Evolutionary conservation across 2,888 invertebrate species (phyloP), one percentile per base, ranked within the genome.

Genomic region (Parapristionchus giblindavisi): DNA sequence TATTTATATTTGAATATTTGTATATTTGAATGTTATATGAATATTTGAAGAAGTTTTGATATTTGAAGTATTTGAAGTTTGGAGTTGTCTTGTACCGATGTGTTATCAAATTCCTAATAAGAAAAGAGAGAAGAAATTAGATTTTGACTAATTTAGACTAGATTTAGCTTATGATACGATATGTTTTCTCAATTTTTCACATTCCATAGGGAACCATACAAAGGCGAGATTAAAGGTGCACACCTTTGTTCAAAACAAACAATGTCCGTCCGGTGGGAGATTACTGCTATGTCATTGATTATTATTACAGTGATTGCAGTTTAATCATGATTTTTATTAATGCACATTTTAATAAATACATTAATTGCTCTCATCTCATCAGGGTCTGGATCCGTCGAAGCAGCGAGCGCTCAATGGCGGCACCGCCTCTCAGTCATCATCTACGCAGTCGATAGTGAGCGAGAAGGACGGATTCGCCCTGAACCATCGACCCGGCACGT

Each of bases 301-400:
- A 2, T 2, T 11, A 54, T 27, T 1, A 11, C 1, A n/a, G 11
- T 8, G 29, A 27, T 21, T 36, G 38, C 2, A 29, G 32, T 17
- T 61, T 38, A 61, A 6, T 61, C 2, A 8, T 38, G 11, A 21
- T 24, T 36, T 24, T n/a, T 36, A 5, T 5, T 32, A 3, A 3
- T 3, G 34, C 0, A 17, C 29, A 27, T 29, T 8, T 14, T 24
- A 54, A 24, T 14, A 54, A 27, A 27, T 4, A 60, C 32, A 32
- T 60, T 32, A 14, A 8, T 32, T 60, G 8, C n/a, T 8, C 34
- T 17, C 14, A 56, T 60, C 34, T 60, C 54, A 76, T 38, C 92
- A 92, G 74, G 92, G 93, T 0, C 91, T 99, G 68, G 98, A 98
- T 88, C 91, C 93, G 1, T 92, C 91, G 68, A 92, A 93, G 87